These are phyloP conservation scores for Volucella bombylans DNA, from an alignment of 2,888 invertebrate species.

Conservation along the genomic window DNA sequence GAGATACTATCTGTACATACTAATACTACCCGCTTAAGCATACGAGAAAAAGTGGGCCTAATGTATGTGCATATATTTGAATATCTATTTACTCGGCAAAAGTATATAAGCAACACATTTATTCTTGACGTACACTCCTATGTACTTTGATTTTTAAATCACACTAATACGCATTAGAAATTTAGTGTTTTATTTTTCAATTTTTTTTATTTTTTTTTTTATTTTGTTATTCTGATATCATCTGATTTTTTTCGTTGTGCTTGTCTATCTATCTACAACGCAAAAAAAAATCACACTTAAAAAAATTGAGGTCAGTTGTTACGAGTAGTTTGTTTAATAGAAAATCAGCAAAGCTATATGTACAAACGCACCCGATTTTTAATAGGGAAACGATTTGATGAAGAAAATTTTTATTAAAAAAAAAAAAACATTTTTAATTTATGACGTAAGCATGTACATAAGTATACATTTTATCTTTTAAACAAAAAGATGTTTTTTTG, in stretches of 20 bases:
- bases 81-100: constrained; percentile 61
- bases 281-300: constrained; percentile 54
- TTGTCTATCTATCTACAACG: constrained; percentile 69
- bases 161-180: constrained; percentile 74
- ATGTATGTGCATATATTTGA: constrained; percentile 74
- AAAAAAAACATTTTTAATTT: constrained; percentile 47
- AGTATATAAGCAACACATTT: constrained; percentile 64
- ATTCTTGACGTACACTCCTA: constrained; percentile 66
- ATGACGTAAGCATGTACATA: constrained; percentile 58
- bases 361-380: constrained; percentile 66
- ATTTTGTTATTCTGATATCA: constrained; percentile 71
- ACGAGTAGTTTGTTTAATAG: constrained; percentile 62
- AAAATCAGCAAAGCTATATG: constrained; percentile 61
- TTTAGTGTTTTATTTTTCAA: constrained; percentile 55
- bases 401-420: constrained; percentile 41
- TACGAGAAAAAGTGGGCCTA: constrained; percentile 61
- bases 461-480: constrained; percentile 1
- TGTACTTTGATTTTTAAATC: constrained; percentile 73
- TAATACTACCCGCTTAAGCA: constrained; percentile 44
- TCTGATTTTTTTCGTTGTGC: constrained; percentile 65
- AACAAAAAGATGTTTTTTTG: constrained; percentile 21
- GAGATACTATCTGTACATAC: constrained; percentile 33
- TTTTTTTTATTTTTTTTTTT: constrained; percentile 38
- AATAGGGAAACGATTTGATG: constrained; percentile 60
- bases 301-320: constrained; percentile 71